Evolutionary conservation across 2,888 invertebrate genomes (phyloP).

Genomic region (Heliconius sara): DNA sequence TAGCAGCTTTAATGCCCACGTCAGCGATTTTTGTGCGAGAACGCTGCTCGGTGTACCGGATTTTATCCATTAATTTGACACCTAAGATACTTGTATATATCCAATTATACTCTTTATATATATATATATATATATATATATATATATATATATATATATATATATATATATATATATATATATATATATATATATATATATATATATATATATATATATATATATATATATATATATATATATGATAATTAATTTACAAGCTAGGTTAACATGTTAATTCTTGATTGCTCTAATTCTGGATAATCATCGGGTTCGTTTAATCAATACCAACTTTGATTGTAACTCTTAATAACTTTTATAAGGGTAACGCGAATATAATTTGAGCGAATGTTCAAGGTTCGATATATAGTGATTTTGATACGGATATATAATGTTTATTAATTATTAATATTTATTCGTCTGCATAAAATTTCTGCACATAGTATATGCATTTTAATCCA

Average conservation of each 20-base stretch:
- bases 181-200: neutral
- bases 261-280: neutral
- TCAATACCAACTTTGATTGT: neutral
- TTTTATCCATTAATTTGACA: too few relatives aligned
- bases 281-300: neutral
- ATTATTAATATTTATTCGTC: neutral
- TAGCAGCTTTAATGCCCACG: too few relatives aligned
- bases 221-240: neutral
- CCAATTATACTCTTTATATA: neutral
- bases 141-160: neutral
- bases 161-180: neutral
- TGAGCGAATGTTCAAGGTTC: conserved; percentile 11
- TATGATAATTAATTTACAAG: neutral
- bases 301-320: conserved; percentile 1
- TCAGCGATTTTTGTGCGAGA: too few relatives aligned
- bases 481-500: neutral
- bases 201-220: neutral
- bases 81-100: too few relatives aligned
- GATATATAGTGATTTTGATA: neutral
- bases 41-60: too few relatives aligned
- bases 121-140: neutral
- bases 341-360: neutral
- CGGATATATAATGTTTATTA: neutral
- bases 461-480: neutral
- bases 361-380: neutral